phyloP scores from a whole-genome alignment of 2,797 vertebrate species.

The Nasua narica region DNA sequence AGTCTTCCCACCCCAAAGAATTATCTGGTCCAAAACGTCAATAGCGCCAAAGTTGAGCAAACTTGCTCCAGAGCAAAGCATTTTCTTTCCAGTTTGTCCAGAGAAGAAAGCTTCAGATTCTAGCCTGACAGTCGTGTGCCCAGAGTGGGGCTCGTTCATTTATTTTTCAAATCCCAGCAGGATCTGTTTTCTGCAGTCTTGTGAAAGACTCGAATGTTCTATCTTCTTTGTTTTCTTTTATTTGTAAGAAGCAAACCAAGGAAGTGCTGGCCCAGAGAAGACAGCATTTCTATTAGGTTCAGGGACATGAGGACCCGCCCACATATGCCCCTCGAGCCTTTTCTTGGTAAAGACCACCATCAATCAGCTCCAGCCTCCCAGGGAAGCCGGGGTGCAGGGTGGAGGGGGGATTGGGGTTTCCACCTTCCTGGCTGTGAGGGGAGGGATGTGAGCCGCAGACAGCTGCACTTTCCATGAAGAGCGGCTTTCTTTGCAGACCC shows the following conservation, averaged over 20 bases:
- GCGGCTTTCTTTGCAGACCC: conserved; percentile 34
- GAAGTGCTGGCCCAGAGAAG: neutral
- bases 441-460: neutral
- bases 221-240: neutral
- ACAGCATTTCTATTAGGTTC: neutral
- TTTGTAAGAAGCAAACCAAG: neutral
- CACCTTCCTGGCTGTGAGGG: neutral
- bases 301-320: neutral
- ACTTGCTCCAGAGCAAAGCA: neutral
- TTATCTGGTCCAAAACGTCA: neutral
- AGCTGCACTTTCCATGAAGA: conserved; percentile 46
- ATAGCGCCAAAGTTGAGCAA: neutral
- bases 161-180: neutral
- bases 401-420: neutral
- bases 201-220: neutral
- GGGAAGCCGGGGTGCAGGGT: neutral
- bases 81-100: neutral
- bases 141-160: neutral
- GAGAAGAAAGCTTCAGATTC: neutral
- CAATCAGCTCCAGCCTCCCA: neutral
- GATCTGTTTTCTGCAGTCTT: neutral
- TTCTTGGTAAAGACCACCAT: neutral
- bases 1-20: neutral
- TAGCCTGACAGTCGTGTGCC: neutral
- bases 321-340: neutral